Base-by-base conservation (phyloP, 1,140 invertebrate genomes). In the Macrobrachium rosenbergii region DNA sequence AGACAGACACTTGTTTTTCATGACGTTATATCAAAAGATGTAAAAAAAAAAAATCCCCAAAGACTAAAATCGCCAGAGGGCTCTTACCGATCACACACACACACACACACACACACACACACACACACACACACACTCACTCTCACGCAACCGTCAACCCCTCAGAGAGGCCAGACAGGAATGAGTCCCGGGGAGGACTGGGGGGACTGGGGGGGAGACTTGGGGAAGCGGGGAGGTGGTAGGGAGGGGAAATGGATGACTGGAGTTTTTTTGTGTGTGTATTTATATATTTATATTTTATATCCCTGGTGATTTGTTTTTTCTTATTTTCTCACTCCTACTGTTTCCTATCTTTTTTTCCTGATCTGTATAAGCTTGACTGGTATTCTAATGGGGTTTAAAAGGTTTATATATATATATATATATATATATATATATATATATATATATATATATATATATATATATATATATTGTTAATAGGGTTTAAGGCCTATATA, bases 101-200 rank as follows among this genome's bases (percentile, higher is more conserved):
- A 72, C 67, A 72, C 67, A 72, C 67, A 12, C 67, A 12, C 12
- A 72, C 8, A 72, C 67, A 72, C 67, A 72, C 67, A 21, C 12
- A 12, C 12, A 72, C 67, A 72, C 67, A 72, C 67, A 72, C 67
- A 72, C 67, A 12, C 67, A 12, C 12, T 45, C 72, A 37, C 72
- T 45, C 72, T 45, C 72, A 28, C 72, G 3, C 72, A 37, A 43
- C 10, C 43, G 73, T 43, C 37, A 19, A 19, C 37, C 73, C 73
- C 19, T 19, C 37, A 5, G 23, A n/a, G 73, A 21, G 21, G 43
- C 19, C 21, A 11, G 69, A 19, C 19, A 11, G 21, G 72, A n/a
- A n/a, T 23, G 72, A 37, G 67, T n/a, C 21, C 12, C 2, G 58
- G 73, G 28, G 73, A 17, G 37, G 37, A 19, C 14, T 5, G 73